Evolutionary conservation across 2,113 vertebrate genomes (phyloP).

Genomic region (Gracilinanus agilis): DNA sequence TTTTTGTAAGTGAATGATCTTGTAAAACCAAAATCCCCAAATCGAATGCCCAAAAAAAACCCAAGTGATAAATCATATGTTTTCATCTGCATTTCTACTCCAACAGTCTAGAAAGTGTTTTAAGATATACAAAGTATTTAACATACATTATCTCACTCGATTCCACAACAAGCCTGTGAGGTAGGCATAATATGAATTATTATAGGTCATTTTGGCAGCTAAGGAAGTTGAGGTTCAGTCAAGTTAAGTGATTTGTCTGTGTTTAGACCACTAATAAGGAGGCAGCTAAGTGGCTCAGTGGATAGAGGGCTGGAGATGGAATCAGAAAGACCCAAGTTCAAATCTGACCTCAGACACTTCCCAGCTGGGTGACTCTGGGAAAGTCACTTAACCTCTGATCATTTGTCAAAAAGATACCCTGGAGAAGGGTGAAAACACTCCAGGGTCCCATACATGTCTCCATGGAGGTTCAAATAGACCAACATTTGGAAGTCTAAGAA

Average conservation of each 20-base stretch:
- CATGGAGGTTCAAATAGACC: no score
- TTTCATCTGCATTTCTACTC: no score
- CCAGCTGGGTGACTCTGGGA: no score
- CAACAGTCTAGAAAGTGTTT: not conserved
- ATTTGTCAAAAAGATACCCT: no score
- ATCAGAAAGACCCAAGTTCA: not conserved
- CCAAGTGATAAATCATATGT: no score
- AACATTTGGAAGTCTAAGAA: no score
- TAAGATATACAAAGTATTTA: not conserved
- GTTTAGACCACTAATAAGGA: not conserved
- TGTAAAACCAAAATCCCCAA: no score
- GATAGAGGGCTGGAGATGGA: not conserved
- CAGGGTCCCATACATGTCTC: no score
- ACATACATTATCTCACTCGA: not conserved
- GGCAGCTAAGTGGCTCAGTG: not conserved
- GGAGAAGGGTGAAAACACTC: no score
- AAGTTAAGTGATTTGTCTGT: not conserved
- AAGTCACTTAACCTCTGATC: not conserved
- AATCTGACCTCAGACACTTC: not conserved
- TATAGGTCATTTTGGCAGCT: not conserved
- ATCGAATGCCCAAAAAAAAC: no score
- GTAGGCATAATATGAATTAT: not conserved
- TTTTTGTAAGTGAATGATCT: no score
- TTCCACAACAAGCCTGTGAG: not conserved
- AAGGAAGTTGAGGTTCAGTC: not conserved